phyloP scores from a whole-genome alignment of 2,888 invertebrate species.

The Ornithoptera alexandrae region DNA sequence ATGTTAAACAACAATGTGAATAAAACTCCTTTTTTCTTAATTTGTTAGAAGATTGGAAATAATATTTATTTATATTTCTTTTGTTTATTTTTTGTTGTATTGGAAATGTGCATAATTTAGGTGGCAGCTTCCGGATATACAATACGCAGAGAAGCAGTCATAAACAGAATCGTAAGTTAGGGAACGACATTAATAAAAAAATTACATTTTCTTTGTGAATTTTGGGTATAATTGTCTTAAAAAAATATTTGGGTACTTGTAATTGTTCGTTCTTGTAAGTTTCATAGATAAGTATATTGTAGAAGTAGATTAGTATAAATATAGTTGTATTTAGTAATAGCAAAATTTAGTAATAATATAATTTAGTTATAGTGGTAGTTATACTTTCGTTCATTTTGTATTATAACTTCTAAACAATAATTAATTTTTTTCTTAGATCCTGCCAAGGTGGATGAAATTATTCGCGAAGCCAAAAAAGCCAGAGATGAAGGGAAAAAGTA shows the following conservation, averaged over 20 bases:
- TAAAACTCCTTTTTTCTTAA: too few species aligned
- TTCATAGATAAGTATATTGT: not conserved
- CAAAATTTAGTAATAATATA: not conserved
- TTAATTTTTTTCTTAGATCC: constrained; percentile 50
- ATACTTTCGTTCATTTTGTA: constrained; percentile 7
- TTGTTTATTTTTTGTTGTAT: constrained; percentile 25
- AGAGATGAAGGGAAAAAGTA: constrained; percentile 65
- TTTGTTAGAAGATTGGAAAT: not conserved
- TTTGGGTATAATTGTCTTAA: not conserved
- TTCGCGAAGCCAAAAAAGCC: constrained; percentile 68
- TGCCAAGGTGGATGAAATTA: constrained; percentile 67
- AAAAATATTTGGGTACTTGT: not conserved
- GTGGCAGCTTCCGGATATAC: constrained; percentile 38
- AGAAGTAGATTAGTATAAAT: constrained; percentile 1
- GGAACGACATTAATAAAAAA: constrained; percentile 1
- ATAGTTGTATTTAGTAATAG: not conserved
- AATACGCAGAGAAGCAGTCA: constrained; percentile 13
- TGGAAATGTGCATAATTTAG: constrained; percentile 38
- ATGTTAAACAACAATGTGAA: too few species aligned
- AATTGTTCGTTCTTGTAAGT: not conserved
- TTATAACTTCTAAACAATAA: constrained; percentile 1
- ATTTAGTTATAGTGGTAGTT: not conserved
- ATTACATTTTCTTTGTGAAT: not conserved
- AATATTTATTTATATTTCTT: not conserved
- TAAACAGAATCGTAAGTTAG: constrained; percentile 32